Evolutionary conservation across 2,797 vertebrate genomes (phyloP), one percentile per base, ranked within the genome.

Genomic region (Tarsius wallacei): DNA sequence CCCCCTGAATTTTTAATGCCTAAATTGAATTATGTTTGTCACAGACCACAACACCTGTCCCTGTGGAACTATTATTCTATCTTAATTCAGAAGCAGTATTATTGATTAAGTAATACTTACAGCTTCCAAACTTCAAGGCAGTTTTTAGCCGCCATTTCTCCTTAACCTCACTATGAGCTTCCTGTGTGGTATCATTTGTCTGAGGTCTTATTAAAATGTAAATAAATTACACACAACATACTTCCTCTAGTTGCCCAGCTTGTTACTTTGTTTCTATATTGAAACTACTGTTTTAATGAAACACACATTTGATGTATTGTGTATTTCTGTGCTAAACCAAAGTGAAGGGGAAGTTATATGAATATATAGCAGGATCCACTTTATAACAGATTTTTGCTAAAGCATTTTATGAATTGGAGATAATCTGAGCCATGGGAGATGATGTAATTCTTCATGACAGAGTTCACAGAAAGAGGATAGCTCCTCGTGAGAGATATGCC

Each of bases 371-470:
- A 96, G 95, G 98, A 96, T 85, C 80, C 96, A 92, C 95, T 98
- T 98, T 95, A 96, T 98, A 98, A 98, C 94, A 98, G 96, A 42
- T 96, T 97, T 98, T 97, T 97, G 77, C 96, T 85, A 88, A 93
- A 94, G 97, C 95, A 85, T 98, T 98, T 98, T 98, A 97, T 98
- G 96, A 98, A 94, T 98, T 98, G 94, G 98, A 98, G 95, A 97
- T 98, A 97, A 98, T 98, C 96, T 98, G 97, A 98, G 98, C 97
- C 95, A 98, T 98, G 98, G 98, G 98, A 98, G 92, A 97, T 98
- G 98, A 98, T 97, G 96, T 97, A 97, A 97, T 98, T 98, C 97
- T 98, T 92, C 24, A 94, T 91, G 84, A 71, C 95, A 96, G 22
- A 96, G 63, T 94, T 97, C 87, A 91, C 31, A 59, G 91, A 77